Base-by-base conservation (phyloP, 2,113 vertebrate genomes). In the Turdus rufiventris region DNA sequence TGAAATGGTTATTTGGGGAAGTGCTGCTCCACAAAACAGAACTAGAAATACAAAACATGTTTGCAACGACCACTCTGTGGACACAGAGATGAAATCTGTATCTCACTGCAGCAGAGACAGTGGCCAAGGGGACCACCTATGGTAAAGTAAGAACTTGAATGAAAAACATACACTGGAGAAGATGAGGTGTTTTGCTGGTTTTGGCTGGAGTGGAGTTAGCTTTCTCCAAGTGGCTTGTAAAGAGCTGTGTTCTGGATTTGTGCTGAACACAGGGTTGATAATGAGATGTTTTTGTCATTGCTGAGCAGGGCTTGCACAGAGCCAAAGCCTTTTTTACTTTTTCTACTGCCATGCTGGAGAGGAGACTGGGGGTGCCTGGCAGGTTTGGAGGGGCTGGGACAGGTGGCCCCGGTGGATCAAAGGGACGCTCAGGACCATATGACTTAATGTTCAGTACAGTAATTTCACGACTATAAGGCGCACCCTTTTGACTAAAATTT, bases 31-130 rank as follows among this genome's bases (percentile, higher is more conserved):
- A 15, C 28, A 47, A 50, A 29, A 19, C 13, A 50, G 18, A 54
- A 11, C 24, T 28, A 56, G 54, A 85, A 75, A 57, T 10, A 76
- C 11, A 61, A n/a, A 85, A 12, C 26, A 40, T 8, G 19, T 68
- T 75, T 60, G 38, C 42, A 56, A 5, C 45, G 40, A 51, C 13
- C 0, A 0, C 10, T 82, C 34, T 56, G 61, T 2, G 4, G 12
- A 2, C 1, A 15, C 38, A 76, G 17, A 23, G 56, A 13, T 38
- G 9, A 57, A 62, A 72, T n/a, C 48, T 33, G 8, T 40, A 8
- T 67, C 51, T 85, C 16, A 13, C 14, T 5, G 2, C 21, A 54
- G 36, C 43, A 53, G 71, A 85, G 57, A 7, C 1, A 1, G 29
- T 47, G 33, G 34, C 34, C 53, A 60, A 33, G 36, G 65, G 6